A percentile compares a stretch with the other conserved stretches of the same genome.
phyloP scores from a whole-genome alignment of 2,888 invertebrate species.

The Yponomeuta sedellus region DNA sequence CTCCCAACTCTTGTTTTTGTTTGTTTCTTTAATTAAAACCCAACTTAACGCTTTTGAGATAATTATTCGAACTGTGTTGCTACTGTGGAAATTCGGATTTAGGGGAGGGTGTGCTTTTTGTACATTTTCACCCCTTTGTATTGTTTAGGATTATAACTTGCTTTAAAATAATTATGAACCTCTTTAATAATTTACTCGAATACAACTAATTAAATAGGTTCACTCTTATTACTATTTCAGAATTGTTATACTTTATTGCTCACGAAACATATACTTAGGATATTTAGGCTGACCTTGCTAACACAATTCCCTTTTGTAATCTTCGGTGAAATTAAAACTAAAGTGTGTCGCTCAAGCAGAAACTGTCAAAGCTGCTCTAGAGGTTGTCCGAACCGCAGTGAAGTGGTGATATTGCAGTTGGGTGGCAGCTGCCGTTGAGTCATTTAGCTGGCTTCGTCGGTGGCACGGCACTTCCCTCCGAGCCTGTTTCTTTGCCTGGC shows the following conservation, averaged over 20 bases:
- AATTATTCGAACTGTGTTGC: constrained; percentile 57
- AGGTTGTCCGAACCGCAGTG: constrained; percentile 4
- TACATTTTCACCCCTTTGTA: constrained; percentile 24
- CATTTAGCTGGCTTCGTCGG: constrained; percentile 11
- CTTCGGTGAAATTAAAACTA: neutral
- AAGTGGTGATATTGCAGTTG: neutral
- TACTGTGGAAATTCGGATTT: constrained; percentile 47
- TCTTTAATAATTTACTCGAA: constrained; percentile 16
- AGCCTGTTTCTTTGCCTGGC: constrained; percentile 21
- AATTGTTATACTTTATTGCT: no score
- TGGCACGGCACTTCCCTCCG: constrained; percentile 12
- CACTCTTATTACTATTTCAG: neutral
- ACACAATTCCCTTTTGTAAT: neutral
- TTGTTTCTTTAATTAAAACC: constrained; percentile 70
- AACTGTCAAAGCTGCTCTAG: neutral
- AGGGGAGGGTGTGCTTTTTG: constrained; percentile 31
- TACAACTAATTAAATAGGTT: neutral
- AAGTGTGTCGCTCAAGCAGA: neutral
- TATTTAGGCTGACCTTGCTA: neutral
- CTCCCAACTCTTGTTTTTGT: constrained; percentile 58
- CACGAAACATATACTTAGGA: no score
- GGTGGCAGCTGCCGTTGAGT: constrained; percentile 3
- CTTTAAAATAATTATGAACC: constrained; percentile 19
- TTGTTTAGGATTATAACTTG: constrained; percentile 22
- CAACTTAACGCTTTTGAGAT: constrained; percentile 56